A percentile compares a stretch with the other conserved stretches of the same genome.
Conservation (phyloP, 2,113 vertebrate species). For the Grantiella picta region DNA sequence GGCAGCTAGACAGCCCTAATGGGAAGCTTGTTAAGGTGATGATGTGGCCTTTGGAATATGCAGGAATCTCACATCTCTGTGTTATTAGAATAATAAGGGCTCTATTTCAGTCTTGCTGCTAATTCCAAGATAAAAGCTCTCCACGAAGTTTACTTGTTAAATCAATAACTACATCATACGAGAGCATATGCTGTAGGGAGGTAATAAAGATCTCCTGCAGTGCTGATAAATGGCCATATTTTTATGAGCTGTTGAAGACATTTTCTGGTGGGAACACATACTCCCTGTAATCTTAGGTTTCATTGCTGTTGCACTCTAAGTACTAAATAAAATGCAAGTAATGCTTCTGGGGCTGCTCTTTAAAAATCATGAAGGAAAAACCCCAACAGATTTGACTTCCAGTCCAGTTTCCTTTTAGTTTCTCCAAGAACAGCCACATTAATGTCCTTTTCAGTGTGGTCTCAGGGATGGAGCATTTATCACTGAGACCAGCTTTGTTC, state of each 20-base stretch:
- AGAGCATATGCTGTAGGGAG: conserved; percentile 46
- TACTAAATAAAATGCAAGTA: conserved; percentile 38
- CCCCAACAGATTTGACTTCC: background rate
- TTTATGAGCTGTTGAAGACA: conserved; percentile 38
- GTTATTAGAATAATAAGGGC: conserved; percentile 18
- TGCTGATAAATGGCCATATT: conserved; percentile 35
- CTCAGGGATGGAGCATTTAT: background rate
- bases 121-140: conserved; percentile 61
- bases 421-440: background rate
- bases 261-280: conserved; percentile 48
- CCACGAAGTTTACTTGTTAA: conserved; percentile 60
- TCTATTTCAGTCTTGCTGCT: conserved; percentile 17
- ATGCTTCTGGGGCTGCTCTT: conserved; percentile 6
- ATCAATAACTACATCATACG: conserved; percentile 63
- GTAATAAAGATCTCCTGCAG: conserved; percentile 65
- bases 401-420: background rate
- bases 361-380: background rate
- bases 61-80: conserved; percentile 2
- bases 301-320: background rate
- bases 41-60: conserved; percentile 18
- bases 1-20: conserved; percentile 22
- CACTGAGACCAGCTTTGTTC: background rate
- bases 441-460: background rate
- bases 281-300: conserved; percentile 47
- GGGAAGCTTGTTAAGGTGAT: background rate